phyloP scores from a whole-genome alignment of 23 tunicate species.

The Phallusia fumigata region DNA sequence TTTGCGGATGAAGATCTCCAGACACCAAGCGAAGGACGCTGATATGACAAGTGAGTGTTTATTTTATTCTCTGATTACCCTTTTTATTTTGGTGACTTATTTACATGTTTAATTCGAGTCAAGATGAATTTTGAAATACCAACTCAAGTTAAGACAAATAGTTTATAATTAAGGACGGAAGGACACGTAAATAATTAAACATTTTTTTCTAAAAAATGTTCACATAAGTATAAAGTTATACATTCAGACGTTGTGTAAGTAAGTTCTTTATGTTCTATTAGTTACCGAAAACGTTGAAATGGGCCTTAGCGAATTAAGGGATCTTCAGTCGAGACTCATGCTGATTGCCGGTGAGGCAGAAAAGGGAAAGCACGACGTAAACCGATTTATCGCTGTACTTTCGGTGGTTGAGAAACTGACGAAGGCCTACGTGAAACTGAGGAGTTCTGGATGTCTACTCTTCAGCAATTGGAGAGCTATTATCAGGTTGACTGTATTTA shows the following conservation, averaged over 20 bases:
- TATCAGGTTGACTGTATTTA: too few relatives aligned
- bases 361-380: slow-evolving; percentile 32
- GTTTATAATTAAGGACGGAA: too few relatives aligned
- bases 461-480: slow-evolving; percentile 37
- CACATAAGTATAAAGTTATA: too few relatives aligned
- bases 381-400: slow-evolving; percentile 18
- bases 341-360: slow-evolving; percentile 75
- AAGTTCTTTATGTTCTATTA: too few relatives aligned
- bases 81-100: too few relatives aligned
- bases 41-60: not conserved
- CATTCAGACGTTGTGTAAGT: too few relatives aligned
- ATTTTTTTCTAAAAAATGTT: too few relatives aligned
- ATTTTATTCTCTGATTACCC: too few relatives aligned
- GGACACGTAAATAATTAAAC: too few relatives aligned
- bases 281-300: not conserved
- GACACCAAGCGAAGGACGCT: not conserved
- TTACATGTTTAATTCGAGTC: too few relatives aligned
- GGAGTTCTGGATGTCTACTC: slow-evolving; percentile 30
- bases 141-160: too few relatives aligned
- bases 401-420: slow-evolving; percentile 34
- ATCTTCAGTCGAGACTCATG: slow-evolving; percentile 54
- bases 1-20: slow-evolving; percentile 10
- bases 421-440: slow-evolving; percentile 40
- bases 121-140: too few relatives aligned
- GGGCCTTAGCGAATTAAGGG: slow-evolving; percentile 21